A percentile compares a stretch with the other conserved stretches of the same genome.
Conservation (phyloP, 2,113 vertebrate species). For the Ovibos moschatus region DNA sequence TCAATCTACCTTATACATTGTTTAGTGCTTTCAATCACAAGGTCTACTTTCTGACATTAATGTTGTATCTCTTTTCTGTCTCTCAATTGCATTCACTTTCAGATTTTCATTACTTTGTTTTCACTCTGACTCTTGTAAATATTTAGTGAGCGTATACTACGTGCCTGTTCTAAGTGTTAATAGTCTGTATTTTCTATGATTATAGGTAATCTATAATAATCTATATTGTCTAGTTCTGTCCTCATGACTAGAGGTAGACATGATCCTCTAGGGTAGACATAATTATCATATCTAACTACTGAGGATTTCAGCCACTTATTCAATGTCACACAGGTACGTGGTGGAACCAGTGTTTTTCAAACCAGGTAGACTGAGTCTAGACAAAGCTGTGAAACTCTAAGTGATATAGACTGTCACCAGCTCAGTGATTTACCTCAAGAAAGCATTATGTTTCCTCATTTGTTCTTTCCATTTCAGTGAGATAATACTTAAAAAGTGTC, state of each 20-base stretch:
- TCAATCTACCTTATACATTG: rapidly evolving
- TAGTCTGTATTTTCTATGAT: neutral
- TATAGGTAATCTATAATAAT: neutral
- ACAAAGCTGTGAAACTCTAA: neutral
- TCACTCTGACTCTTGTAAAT: neutral
- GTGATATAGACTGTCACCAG: neutral
- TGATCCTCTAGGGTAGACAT: neutral
- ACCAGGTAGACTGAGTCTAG: neutral
- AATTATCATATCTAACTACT: neutral
- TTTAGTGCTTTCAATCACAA: neutral
- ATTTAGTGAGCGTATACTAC: neutral
- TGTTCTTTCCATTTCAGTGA: neutral
- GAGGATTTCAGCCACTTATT: neutral
- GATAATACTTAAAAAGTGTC: neutral
- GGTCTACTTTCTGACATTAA: neutral
- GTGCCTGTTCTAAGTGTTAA: neutral
- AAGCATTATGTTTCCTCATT: neutral
- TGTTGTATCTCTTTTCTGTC: neutral
- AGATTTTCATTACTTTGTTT: neutral
- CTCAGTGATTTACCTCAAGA: neutral
- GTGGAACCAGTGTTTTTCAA: neutral
- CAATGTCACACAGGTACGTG: neutral
- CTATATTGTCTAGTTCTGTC: neutral
- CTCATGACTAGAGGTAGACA: neutral
- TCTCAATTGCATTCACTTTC: neutral